These are phyloP conservation scores for Platichthys stellatus DNA, from an alignment of 2,113 vertebrate genomes.

Conservation along the genomic window DNA sequence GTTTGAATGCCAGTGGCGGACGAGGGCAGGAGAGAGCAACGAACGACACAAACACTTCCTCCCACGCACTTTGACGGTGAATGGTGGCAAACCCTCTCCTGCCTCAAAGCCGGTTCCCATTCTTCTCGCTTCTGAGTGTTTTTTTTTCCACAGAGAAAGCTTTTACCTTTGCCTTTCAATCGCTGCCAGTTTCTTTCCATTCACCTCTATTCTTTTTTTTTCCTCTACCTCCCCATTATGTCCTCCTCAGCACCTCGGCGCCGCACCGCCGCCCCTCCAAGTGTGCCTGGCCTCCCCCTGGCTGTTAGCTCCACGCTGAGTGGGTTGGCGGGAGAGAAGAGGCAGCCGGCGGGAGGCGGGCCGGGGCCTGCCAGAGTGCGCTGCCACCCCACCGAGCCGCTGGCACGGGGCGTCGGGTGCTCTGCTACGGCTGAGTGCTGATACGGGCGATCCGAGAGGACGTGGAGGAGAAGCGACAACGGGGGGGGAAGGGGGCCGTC, in stretches of 20 bases:
- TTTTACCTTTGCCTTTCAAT: conserved; percentile 22
- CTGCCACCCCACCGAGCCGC: conserved; percentile 49
- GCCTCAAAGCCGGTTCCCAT: conserved; percentile 25
- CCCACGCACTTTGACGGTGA: too few species aligned
- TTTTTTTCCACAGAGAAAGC: conserved; percentile 7
- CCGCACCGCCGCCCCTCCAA: conserved; percentile 12
- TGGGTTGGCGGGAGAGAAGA: conserved; percentile 67
- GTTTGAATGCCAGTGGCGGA: too few species aligned
- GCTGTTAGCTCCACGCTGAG: conserved; percentile 57
- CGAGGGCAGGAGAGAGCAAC: too few species aligned
- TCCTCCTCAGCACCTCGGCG: background rate
- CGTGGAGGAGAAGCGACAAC: conserved; percentile 9
- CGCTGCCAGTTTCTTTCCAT: conserved; percentile 39
- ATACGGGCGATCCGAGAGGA: conserved; percentile 30
- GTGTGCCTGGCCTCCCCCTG: conserved; percentile 23
- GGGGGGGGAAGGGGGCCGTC: background rate
- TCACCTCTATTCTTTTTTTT: conserved; percentile 11
- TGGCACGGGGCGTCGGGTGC: conserved; percentile 31
- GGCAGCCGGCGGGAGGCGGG: conserved; percentile 58
- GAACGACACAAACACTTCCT: too few species aligned
- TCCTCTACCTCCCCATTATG: background rate
- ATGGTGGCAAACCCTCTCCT: background rate
- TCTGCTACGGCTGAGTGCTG: conserved; percentile 8
- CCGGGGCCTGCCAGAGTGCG: conserved; percentile 47
- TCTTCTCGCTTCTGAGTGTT: conserved; percentile 25